Evolutionary conservation across 1,140 invertebrate species (phyloP), one percentile per base, ranked within the genome.

Genomic region (Magallana angulata): DNA sequence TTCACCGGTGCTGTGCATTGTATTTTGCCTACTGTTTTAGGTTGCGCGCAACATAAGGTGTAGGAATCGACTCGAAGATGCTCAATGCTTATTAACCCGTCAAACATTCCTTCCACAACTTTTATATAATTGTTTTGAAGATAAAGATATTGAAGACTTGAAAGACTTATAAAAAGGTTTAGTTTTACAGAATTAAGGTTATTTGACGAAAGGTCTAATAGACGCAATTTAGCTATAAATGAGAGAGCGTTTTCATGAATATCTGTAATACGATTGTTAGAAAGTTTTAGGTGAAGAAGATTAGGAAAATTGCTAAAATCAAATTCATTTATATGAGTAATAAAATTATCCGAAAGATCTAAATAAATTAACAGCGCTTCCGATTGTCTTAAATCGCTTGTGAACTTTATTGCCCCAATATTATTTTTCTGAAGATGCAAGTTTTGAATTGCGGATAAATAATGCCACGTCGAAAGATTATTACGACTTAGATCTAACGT

Each of bases 1-100:
- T 96, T 95, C 0, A 95, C 92, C 18, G 93, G 90, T 0, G 96
- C 96, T 7, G 92, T 90, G 90, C 96, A 96, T 1, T 76, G 68
- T 9, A 76, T 76, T 18, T 85, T 81, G 12, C 48, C 30, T 1
- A 92, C 87, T 64, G 76, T 18, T 14, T 68, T 57, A 11, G 89
- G 88, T 62, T 85, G 36, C 18, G 86, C 60, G 68, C 92, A 93
- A 68, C 92, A 93, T 11, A 92, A 86, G 57, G 84, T 86, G 62
- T 82, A 92, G 6, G 89, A 82, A 36, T 91, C 90, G 0, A 90
- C 89, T 11, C 62, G 83, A 8, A 92, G 71, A 18, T 71, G 8
- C 12, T 68, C 9, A 36, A 92, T 24, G 57, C 64, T 16, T 30
- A 56, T 12, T 0, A 92, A 58, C 57, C 85, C 85, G 30, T 59